Evolutionary conservation across 2,113 vertebrate species (phyloP), one percentile per base, ranked within the genome.

Genomic region (Oxyruncus cristatus): DNA sequence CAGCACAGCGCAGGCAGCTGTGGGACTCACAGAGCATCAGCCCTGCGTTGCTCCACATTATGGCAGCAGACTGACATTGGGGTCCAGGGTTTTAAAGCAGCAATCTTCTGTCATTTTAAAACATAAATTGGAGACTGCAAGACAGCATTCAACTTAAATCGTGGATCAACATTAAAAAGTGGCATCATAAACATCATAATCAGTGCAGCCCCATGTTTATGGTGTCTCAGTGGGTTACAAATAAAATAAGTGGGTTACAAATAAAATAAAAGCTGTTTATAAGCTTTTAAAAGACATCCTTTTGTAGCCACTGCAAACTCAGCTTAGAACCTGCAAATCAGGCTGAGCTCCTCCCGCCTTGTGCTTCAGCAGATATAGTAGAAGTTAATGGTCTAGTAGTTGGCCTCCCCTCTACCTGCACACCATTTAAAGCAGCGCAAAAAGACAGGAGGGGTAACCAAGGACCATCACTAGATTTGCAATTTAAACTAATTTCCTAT

Each of bases 191-290:
- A 90, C 35, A n/a, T n/a, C n/a, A n/a, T 27, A 86, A 46, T 26
- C 8, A 58, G 47, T 32, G 50, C 23, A 85, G 22, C 24, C 50
- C 22, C 14, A 12, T 23, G 39, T 63, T 94, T 83, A 88, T 10
- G 68, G 61, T 49, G 76, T 71, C 61, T 94, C 92, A 53, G 52
- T 24, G 61, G 50, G 62, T 95, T 88, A 76, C 42, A 80, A 94
- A 93, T 67, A 90, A 87, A 89, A 77, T 63, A 59, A 82, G 52
- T 24, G 61, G 50, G 62, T 95, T 88, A 76, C 42, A 80, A 94
- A 93, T 67, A 90, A 87, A 89, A 77, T 63, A 59, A 82, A 94
- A 86, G 66, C 47, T 86, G 22, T n/a, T 71, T 86, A 86, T 75
- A 85, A 88, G 65, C 50, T 91, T 80, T 83, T 62, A 30, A 72